phyloP scores from a whole-genome alignment of 2,888 invertebrate genomes.

The Andrena praecox region DNA sequence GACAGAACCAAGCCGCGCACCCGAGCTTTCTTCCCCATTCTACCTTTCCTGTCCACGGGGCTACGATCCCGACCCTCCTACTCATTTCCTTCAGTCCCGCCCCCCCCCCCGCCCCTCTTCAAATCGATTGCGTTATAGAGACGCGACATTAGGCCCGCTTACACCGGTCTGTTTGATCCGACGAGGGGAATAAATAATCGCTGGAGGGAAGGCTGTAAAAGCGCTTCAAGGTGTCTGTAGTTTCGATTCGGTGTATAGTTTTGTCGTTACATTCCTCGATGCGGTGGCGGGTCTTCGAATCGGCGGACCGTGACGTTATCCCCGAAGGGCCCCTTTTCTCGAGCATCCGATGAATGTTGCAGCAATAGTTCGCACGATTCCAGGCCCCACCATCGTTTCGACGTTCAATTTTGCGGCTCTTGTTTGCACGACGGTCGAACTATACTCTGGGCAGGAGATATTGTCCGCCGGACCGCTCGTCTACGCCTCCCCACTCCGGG shows the following conservation, averaged over 20 bases:
- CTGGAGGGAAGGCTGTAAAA: constrained; percentile 5
- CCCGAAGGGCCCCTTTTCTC: too few relatives aligned
- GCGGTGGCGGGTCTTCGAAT: constrained; percentile 23
- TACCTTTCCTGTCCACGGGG: constrained; percentile 1
- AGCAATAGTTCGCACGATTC: too few relatives aligned
- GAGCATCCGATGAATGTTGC: too few relatives aligned
- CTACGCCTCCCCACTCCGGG: background rate
- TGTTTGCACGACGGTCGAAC: constrained; percentile 1
- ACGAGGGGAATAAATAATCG: background rate
- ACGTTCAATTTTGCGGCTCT: constrained; percentile 15
- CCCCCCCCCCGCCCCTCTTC: background rate
- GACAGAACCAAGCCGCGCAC: constrained; percentile 65
- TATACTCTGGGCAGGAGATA: background rate
- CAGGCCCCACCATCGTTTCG: constrained; percentile 17
- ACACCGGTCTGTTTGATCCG: constrained; percentile 55
- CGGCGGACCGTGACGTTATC: too few relatives aligned
- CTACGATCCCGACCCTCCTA: constrained; percentile 11
- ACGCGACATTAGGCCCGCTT: constrained; percentile 48
- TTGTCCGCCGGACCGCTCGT: background rate
- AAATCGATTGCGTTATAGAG: constrained; percentile 30
- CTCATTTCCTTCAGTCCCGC: constrained; percentile 13
- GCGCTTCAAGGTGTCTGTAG: constrained; percentile 3
- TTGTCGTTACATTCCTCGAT: constrained; percentile 20
- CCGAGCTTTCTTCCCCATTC: constrained; percentile 72
- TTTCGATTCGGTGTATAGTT: constrained; percentile 22